phyloP scores from a whole-genome alignment of 2,113 vertebrate species.

The Apus apus region DNA sequence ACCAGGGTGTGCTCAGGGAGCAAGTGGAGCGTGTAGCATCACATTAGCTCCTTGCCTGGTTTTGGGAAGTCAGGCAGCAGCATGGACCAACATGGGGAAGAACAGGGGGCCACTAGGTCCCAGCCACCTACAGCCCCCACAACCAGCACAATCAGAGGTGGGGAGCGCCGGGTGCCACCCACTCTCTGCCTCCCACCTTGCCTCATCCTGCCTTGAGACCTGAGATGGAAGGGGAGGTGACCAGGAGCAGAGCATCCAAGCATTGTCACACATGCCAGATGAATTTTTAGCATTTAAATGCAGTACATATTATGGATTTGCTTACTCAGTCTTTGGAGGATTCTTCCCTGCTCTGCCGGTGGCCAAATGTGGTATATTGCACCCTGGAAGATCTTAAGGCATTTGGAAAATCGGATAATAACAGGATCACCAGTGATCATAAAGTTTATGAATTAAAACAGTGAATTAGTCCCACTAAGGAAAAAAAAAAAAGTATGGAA shows the following conservation, averaged over 20 bases:
- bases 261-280: not conserved
- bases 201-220: not conserved
- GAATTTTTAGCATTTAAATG: not conserved
- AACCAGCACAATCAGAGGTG: accelerated
- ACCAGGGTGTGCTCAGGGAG: not conserved
- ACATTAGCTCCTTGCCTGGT: accelerated
- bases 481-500: not conserved
- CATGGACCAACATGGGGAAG: accelerated
- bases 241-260: not conserved
- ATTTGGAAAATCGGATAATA: not conserved
- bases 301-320: not conserved
- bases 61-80: not conserved
- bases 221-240: accelerated
- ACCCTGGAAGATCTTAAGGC: not conserved
- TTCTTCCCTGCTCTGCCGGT: not conserved
- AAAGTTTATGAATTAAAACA: not conserved
- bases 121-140: accelerated
- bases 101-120: not conserved
- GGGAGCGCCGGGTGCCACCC: accelerated
- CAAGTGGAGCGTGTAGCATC: not conserved
- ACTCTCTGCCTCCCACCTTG: not conserved
- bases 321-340: not conserved
- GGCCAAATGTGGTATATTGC: not conserved
- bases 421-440: not conserved
- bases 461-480: not conserved